Evolutionary conservation across 2,888 invertebrate genomes (phyloP).

Genomic region (Notocelia uddmanniana): DNA sequence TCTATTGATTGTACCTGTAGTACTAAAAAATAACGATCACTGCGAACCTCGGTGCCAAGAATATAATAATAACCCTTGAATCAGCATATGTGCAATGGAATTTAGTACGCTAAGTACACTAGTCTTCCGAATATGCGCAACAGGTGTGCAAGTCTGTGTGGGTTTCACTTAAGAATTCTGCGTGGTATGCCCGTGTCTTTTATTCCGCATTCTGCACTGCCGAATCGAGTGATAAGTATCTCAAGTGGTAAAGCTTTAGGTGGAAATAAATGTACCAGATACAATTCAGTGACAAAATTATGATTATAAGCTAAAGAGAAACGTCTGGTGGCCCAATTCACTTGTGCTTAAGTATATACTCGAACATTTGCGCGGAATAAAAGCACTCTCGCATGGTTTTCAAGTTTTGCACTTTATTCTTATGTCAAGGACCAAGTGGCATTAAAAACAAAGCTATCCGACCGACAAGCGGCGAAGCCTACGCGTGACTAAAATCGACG

Average conservation of each 20-base stretch:
- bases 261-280: conserved; percentile 39
- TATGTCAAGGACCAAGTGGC: conserved; percentile 45
- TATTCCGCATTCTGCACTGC: conserved; percentile 48
- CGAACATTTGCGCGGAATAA: conserved; percentile 13
- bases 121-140: conserved; percentile 54
- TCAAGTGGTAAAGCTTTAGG: conserved; percentile 24
- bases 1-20: conserved; percentile 53
- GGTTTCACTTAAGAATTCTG: conserved; percentile 57
- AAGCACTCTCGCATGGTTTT: conserved; percentile 35
- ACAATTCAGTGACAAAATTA: conserved; percentile 35
- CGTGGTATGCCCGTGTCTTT: conserved; percentile 49
- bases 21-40: conserved; percentile 43
- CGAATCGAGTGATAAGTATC: conserved; percentile 43
- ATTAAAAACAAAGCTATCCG: conserved; percentile 63
- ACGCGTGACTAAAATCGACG: conserved; percentile 76
- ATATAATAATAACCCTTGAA: conserved; percentile 7
- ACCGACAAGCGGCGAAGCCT: conserved; percentile 71
- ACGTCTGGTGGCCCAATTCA: conserved; percentile 29
- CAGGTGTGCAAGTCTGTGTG: conserved; percentile 63
- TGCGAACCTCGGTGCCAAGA: conserved; percentile 45
- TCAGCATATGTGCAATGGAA: neutral
- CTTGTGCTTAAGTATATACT: conserved; percentile 26
- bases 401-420: conserved; percentile 33
- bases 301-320: conserved; percentile 31
- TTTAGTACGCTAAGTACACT: neutral